Base-by-base conservation (phyloP, 53 echinoderm and acorn worm species). In the Zoroaster sp. region DNA sequence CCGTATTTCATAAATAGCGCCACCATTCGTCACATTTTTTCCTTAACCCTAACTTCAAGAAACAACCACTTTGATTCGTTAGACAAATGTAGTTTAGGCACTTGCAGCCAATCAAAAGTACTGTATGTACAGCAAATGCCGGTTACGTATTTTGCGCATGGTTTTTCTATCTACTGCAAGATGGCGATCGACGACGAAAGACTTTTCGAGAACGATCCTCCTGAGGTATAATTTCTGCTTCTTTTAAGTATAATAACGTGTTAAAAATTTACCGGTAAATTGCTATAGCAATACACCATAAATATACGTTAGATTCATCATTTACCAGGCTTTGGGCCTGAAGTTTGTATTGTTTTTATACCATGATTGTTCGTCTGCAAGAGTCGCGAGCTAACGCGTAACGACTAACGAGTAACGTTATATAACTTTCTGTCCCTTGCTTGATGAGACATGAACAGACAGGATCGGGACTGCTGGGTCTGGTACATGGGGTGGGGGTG, bases 141-240 rank as follows among this genome's bases (percentile, higher is more conserved):
- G 63, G 63, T 59, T 55, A 55, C 2, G 17, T 52, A 55, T 55
- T 55, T n/a, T 9, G 20, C 18, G 49, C 17, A 11, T 17, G 17
- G 0, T 21, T 23, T 20, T 23, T 55, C 13, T 17, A 17, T 28
- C 47, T 73, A 2, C 5, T 78, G 35, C 83, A 96, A 79, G 66
- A 96, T 96, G 96, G 95, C 93, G 34, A 87, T 95, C 66, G 96
- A 93, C 83, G 93, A 96, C 89, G 93, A 93, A 77, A 77, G 82
- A 75, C 88, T 91, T 11, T 49, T 95, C 46, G 89, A 91, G 49
- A 90, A 91, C 72, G 93, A 96, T 87, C 96, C 96, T 79, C 96
- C 96, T 31, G 96, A 96, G 91, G 96, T 95, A 77, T 46, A 36
- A 53, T 37, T 59, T 54, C 8, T 40, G 40, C 73, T 35, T 21